phyloP scores from a whole-genome alignment of 1,140 invertebrate species.

The Ectropis grisescens region DNA sequence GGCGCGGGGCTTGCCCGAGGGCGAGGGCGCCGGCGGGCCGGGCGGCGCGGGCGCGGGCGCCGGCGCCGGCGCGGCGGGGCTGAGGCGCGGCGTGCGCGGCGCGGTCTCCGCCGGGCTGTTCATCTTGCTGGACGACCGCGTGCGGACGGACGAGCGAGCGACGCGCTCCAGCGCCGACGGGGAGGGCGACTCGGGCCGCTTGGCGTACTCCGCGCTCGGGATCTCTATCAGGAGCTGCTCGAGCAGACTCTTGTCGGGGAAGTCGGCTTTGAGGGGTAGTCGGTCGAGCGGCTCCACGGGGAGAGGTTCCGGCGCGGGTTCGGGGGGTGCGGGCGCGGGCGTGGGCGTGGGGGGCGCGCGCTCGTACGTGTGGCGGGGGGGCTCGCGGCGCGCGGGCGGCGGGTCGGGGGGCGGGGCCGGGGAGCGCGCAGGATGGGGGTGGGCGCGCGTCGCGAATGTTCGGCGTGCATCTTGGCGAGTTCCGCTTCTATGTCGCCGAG shows the following conservation, averaged over 20 bases:
- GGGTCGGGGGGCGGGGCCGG: slow-evolving; percentile 2
- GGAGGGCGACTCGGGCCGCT: slow-evolving; percentile 65
- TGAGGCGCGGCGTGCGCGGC: slow-evolving; percentile 73
- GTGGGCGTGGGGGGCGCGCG: too few species aligned
- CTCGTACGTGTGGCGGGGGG: too few species aligned
- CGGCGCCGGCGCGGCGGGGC: slow-evolving; percentile 72
- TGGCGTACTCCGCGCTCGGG: slow-evolving; percentile 73
- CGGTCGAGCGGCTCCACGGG: too few species aligned
- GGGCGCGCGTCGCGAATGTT: slow-evolving; percentile 53
- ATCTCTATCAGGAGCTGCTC: slow-evolving; percentile 85
- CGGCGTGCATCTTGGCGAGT: slow-evolving; percentile 76
- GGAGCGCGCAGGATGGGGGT: slow-evolving; percentile 38
- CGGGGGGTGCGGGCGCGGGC: too few species aligned
- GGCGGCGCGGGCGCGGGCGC: slow-evolving; percentile 49
- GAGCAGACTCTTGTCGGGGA: slow-evolving; percentile 75
- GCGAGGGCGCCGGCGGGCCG: slow-evolving; percentile 29
- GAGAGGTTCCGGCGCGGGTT: slow-evolving; percentile 14
- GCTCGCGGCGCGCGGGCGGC: neutral
- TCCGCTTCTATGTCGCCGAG: slow-evolving; percentile 75
- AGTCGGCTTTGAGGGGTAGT: slow-evolving; percentile 61
- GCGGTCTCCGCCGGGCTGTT: slow-evolving; percentile 77
- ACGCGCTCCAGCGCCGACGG: slow-evolving; percentile 56
- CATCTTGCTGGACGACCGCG: slow-evolving; percentile 78
- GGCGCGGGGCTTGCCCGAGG: slow-evolving; percentile 20
- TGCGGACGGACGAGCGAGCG: slow-evolving; percentile 71